Percentiles rank a stretch among this genome's conserved stretches.
These are phyloP conservation scores for Hepsetus odoe DNA, from an alignment of 2,113 vertebrate species.

Conservation along the genomic window DNA sequence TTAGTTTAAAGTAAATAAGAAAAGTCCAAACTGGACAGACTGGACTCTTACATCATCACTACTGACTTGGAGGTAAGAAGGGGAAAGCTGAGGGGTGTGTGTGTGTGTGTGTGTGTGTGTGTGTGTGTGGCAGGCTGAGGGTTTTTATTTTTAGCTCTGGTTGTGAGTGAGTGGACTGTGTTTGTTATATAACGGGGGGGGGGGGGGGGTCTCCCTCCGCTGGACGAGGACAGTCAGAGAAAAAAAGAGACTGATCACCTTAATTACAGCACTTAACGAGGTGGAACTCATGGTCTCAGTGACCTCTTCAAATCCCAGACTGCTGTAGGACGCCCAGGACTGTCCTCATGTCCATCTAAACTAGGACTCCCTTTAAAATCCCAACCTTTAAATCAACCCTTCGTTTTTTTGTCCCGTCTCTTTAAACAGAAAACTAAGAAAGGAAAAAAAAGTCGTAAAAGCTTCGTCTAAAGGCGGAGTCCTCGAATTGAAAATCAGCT, in stretches of 20 bases:
- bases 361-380: too few species aligned
- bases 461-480: too few species aligned
- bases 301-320: not conserved
- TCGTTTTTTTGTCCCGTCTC: too few species aligned
- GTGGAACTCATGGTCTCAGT: not conserved
- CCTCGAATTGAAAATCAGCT: too few species aligned
- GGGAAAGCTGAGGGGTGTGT: not conserved
- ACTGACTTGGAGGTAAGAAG: not conserved
- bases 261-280: not conserved
- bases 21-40: too few species aligned
- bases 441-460: too few species aligned
- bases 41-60: not conserved
- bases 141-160: constrained; percentile 70
- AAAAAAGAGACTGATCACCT: not conserved
- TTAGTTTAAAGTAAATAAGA: too few species aligned
- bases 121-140: not conserved
- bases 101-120: constrained; percentile 26
- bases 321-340: not conserved
- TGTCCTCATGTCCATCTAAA: too few species aligned
- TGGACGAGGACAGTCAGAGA: constrained; percentile 11
- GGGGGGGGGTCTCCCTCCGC: too few species aligned
- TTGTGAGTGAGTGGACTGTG: constrained; percentile 51
- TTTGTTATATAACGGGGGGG: constrained; percentile 72
- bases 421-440: too few species aligned
- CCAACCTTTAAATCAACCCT: too few species aligned